These are phyloP conservation scores for Pycnonotus jocosus DNA, from an alignment of 2,113 vertebrate species.

Conservation along the genomic window DNA sequence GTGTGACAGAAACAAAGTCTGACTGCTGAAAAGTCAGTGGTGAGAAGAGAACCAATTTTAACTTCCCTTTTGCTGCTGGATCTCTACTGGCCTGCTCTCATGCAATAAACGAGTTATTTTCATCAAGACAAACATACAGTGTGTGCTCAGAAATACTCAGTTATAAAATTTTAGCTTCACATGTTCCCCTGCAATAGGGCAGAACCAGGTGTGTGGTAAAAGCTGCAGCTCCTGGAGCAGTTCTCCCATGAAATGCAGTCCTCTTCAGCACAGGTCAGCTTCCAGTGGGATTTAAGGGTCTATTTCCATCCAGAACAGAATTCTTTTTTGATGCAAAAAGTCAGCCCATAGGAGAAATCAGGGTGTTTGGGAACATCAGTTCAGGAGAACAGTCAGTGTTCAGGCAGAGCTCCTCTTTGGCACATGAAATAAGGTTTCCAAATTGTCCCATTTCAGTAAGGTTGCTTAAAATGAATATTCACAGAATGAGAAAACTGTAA, in stretches of 20 bases:
- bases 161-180: slow-evolving; percentile 53
- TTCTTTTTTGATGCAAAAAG: slow-evolving; percentile 31
- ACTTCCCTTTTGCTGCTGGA: slow-evolving; percentile 68
- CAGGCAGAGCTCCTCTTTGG: slow-evolving; percentile 55
- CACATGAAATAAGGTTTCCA: slow-evolving; percentile 66
- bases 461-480: slow-evolving; percentile 79
- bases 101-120: slow-evolving; percentile 57
- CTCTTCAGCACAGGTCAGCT: neutral
- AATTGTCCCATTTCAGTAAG: slow-evolving; percentile 75
- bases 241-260: neutral
- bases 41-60: slow-evolving; percentile 80
- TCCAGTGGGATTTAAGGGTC: neutral
- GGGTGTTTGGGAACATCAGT: slow-evolving; percentile 2
- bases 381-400: slow-evolving; percentile 26
- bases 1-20: neutral
- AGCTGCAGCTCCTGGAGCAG: slow-evolving; percentile 10
- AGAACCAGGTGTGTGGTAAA: neutral
- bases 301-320: neutral
- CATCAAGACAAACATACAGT: slow-evolving; percentile 47
- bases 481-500: slow-evolving; percentile 75
- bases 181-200: slow-evolving; percentile 55
- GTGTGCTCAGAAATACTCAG: slow-evolving; percentile 28
- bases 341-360: slow-evolving; percentile 27
- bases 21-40: slow-evolving; percentile 59
- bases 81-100: slow-evolving; percentile 70